These are phyloP conservation scores for Dexiosoma caninum DNA, from an alignment of 2,888 invertebrate species.

Conservation along the genomic window DNA sequence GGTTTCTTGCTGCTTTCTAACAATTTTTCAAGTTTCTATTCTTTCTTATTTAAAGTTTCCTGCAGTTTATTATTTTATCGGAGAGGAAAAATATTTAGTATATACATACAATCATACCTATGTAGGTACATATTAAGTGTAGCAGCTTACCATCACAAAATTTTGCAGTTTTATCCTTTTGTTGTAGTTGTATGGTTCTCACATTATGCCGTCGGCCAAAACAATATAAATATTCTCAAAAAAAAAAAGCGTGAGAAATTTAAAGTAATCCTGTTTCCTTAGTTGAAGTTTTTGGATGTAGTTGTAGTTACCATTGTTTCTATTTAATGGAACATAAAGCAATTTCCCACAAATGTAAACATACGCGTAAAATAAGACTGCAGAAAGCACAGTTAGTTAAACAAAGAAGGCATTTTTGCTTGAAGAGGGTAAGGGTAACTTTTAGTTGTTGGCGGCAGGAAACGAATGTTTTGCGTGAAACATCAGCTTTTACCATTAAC, in stretches of 20 bases:
- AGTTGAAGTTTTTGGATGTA: constrained; percentile 9
- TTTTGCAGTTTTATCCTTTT: constrained; percentile 41
- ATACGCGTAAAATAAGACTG: background rate
- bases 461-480: background rate
- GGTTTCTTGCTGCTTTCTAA: background rate
- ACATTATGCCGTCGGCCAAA: constrained; percentile 40
- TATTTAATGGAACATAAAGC: constrained; percentile 43
- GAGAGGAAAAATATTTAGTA: background rate
- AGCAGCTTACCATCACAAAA: constrained; percentile 38
- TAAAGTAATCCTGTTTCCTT: constrained; percentile 27
- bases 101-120: too few species aligned
- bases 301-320: background rate
- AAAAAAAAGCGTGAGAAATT: constrained; percentile 50
- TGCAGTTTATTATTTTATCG: constrained; percentile 6
- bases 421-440: background rate
- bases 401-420: background rate
- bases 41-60: background rate
- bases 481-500: background rate
- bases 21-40: background rate
- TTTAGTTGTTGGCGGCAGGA: background rate
- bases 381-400: background rate
- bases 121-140: background rate
- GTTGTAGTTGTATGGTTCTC: constrained; percentile 8
- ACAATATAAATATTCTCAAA: constrained; percentile 25
- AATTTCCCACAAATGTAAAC: constrained; percentile 31